Conservation (phyloP, 2,113 vertebrate species). For the Anseranas semipalmata region DNA sequence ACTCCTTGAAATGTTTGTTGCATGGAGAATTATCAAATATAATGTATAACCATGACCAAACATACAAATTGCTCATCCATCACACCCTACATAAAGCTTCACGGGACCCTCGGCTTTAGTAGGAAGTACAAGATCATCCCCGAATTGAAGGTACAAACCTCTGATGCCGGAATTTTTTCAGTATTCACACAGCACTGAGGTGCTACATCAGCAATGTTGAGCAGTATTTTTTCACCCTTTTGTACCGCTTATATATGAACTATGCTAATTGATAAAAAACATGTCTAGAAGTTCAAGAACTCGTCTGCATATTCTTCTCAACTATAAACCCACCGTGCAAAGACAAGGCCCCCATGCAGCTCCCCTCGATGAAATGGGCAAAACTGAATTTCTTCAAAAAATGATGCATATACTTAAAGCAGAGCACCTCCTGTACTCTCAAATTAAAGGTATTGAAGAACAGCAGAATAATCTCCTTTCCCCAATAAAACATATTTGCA, state of each 20-base stretch:
- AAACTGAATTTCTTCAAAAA: neutral
- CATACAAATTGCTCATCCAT: neutral
- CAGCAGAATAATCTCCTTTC: neutral
- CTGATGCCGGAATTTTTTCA: neutral
- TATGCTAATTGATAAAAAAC: neutral
- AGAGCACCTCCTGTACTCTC: neutral
- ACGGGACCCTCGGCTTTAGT: neutral
- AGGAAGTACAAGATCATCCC: neutral
- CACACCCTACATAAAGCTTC: neutral
- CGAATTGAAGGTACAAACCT: neutral
- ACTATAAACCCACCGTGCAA: neutral
- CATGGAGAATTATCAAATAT: neutral
- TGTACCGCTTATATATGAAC: neutral
- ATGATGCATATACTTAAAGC: neutral
- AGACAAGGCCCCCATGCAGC: neutral
- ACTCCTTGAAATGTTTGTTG: neutral
- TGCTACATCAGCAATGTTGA: neutral
- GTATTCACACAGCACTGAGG: neutral
- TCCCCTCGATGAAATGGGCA: neutral
- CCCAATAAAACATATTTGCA: conserved; percentile 2
- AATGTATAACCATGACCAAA: neutral
- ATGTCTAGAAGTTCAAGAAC: neutral
- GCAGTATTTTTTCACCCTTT: neutral
- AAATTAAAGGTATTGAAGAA: neutral
- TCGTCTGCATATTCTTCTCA: neutral